Percentiles rank a stretch among this genome's conserved stretches.
Evolutionary conservation across 2,113 vertebrate species (phyloP).

Genomic region (Entomyzon cyanotis): DNA sequence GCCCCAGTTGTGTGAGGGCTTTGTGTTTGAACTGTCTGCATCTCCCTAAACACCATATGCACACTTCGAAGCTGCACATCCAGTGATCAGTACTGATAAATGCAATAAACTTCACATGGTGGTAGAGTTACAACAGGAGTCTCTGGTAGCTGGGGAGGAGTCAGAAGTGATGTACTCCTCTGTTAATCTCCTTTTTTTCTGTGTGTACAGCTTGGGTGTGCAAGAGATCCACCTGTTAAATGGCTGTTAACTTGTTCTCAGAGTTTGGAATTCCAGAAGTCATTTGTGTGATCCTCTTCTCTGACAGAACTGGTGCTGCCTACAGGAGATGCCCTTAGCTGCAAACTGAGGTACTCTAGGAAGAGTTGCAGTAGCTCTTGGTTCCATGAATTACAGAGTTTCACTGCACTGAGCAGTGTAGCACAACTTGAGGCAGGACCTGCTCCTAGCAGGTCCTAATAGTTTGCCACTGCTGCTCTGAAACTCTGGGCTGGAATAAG

Average conservation of each 20-base stretch:
- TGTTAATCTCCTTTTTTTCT: background rate
- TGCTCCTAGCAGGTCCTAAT: background rate
- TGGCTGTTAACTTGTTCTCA: constrained; percentile 2
- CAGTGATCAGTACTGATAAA: background rate
- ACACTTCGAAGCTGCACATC: background rate
- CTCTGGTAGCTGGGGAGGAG: background rate
- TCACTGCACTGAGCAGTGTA: background rate
- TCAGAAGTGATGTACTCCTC: background rate
- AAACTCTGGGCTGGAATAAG: background rate
- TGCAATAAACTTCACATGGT: background rate
- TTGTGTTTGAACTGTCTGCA: background rate
- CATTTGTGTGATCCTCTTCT: background rate
- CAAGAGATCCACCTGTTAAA: background rate
- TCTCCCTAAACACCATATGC: background rate
- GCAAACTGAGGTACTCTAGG: background rate
- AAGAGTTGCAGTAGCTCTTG: background rate
- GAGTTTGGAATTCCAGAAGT: background rate
- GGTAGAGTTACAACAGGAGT: background rate
- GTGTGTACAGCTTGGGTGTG: background rate
- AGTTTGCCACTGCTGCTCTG: background rate
- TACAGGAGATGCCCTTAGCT: background rate
- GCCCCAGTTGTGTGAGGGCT: background rate
- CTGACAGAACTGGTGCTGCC: background rate
- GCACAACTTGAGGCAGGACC: background rate
- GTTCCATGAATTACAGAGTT: background rate